Conservation (phyloP, 2,888 invertebrate species). For the Nineta flava region DNA sequence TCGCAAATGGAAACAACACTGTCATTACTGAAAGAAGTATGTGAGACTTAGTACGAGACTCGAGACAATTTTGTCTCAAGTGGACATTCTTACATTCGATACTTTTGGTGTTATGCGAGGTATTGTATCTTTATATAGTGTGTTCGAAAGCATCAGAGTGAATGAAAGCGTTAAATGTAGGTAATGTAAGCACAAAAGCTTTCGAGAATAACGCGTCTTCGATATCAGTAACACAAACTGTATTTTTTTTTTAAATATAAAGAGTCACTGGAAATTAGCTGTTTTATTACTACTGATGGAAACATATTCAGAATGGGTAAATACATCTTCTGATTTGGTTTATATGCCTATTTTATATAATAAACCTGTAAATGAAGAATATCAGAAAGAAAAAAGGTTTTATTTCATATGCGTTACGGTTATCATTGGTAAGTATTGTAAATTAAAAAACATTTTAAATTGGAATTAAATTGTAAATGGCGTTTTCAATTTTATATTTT, state of each 20-base stretch:
- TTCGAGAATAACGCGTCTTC: not conserved
- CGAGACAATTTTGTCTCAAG: too few species aligned
- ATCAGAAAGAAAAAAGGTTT: slow-evolving; percentile 26
- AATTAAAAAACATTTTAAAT: not conserved
- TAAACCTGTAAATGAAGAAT: not conserved
- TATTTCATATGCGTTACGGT: slow-evolving; percentile 38
- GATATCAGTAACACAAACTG: not conserved
- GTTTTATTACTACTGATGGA: slow-evolving; percentile 64
- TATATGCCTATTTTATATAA: not conserved
- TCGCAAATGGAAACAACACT: too few species aligned
- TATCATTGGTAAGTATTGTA: slow-evolving; percentile 24
- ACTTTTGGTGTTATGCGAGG: too few species aligned
- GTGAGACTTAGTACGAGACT: too few species aligned
- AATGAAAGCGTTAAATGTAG: too few species aligned
- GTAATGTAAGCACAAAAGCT: too few species aligned
- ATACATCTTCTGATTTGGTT: slow-evolving; percentile 15
- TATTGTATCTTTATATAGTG: too few species aligned
- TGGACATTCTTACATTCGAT: too few species aligned
- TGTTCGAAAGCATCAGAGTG: too few species aligned
- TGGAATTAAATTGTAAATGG: too few species aligned
- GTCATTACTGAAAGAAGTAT: too few species aligned
- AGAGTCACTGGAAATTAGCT: slow-evolving; percentile 66
- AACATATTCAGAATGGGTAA: slow-evolving; percentile 55
- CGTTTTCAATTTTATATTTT: too few species aligned
- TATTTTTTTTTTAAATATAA: not conserved